Base-by-base conservation (phyloP, 2,888 invertebrate species). In the Diaperis boleti region DNA sequence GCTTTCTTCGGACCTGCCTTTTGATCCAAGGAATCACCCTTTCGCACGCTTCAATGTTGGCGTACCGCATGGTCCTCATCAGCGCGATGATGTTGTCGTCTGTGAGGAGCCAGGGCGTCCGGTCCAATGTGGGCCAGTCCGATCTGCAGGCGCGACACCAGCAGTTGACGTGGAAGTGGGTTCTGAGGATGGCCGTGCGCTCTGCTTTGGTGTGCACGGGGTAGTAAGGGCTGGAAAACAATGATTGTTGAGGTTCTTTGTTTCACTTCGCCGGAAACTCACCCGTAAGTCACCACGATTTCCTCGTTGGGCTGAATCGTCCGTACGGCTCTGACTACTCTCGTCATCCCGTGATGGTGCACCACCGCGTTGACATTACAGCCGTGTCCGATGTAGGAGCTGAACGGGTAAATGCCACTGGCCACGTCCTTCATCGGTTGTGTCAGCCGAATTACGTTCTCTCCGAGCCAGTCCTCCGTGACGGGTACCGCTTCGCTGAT, bases 161-260 rank as follows among this genome's bases (percentile, higher is more conserved):
- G 72, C 96, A 96, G 1, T 78, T 81, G 78, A 96, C 96, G 76
- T 86, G 90, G 82, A 94, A 96, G 77, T 94, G 94, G 52, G 85
- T 83, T 41, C 83, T 82, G 6, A 96, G 83, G 20, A 83, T 82
- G 3, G 6, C 8, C 20, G 3, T 20, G 3, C 6, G 3, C 6
- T 20, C 6, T 20, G 3, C 20, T 20, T 11, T 0, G 69, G 62
- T 47, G 3, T 20, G 3, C 3, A 3, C 20, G 20, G 4, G 6
- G 6, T 20, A 3, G 6, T 4, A 6, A 3, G 26, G 26, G 6
- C 26, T 20, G 20, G 6, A 20, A 20, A 3, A 20, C 6, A n/a
- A n/a, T 20, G 20, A 20, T 4, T 4, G 6, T 4, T 20, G 3
- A 4, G 20, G 3, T 3, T 3, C 20, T n/a, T n/a, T n/a, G n/a